Evolutionary conservation across 35 echinoderm and acorn worm genomes (phyloP), one percentile per base, ranked within the genome.

Genomic region (Apostichopus japonicus): DNA sequence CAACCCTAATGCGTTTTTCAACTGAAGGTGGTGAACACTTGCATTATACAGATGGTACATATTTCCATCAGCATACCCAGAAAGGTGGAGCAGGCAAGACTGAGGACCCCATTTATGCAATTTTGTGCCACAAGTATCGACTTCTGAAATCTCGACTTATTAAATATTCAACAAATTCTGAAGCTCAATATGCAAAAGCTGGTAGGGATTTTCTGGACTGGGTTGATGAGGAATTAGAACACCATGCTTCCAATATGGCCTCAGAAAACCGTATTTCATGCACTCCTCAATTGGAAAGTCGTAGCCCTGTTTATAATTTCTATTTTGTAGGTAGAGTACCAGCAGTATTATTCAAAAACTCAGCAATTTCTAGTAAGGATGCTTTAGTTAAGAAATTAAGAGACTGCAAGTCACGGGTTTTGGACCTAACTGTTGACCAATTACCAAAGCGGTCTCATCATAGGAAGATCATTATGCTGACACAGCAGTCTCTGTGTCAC

Each of bases 11-110:
- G 90, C 16, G 77, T 22, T 92, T 92, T 92, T 24, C 90, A 1
- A 92, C 90, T 5, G 90, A 92, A 79, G 90, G 76, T 0, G 90
- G 90, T 22, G 90, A 92, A 62, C 90, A 92, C n/a, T 11, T 24
- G n/a, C 77, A 92, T 80, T 78, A 70, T 4, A 55, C 51, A 6
- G 76, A 92, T 25, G 78, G 17, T 6, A 13, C 19, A 6, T 92
- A 24, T 80, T 80, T 67, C 11, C 61, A 61, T 23, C 77, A 55
- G 21, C 54, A 92, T 21, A 92, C 90, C 13, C 90, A 92, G 19
- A 79, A 55, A 23, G 90, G 90, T 59, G 90, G 90, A 0, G 22
- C 53, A 13, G 1, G 5, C 13, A 55, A 80, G 24, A 79, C 90
- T 7, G 15, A 58, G 10, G 90, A 92, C 19, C 90, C 90, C 2